These are phyloP conservation scores for Hetaerina titia DNA, from an alignment of 2,888 invertebrate genomes.

Conservation along the genomic window DNA sequence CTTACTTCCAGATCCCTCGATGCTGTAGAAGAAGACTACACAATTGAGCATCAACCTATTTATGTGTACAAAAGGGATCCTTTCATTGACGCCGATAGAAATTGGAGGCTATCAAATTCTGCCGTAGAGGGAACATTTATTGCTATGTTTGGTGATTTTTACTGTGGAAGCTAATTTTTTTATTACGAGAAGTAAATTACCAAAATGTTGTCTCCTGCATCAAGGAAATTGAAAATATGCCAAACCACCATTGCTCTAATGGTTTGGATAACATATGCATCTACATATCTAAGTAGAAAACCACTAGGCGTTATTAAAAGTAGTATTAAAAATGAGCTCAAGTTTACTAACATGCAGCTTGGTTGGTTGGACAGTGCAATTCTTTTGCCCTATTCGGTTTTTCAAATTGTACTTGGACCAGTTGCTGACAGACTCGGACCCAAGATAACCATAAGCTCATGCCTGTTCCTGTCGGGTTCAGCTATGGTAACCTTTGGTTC, in stretches of 20 bases:
- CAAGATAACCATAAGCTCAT: slow-evolving; percentile 75
- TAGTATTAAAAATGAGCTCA: slow-evolving; percentile 75
- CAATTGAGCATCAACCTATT: slow-evolving; percentile 75
- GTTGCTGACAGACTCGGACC: slow-evolving; percentile 77
- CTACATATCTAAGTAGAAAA: slow-evolving; percentile 77
- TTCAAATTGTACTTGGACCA: slow-evolving; percentile 76
- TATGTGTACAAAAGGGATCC: slow-evolving; percentile 75
- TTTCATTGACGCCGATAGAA: slow-evolving; percentile 75
- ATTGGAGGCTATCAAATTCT: slow-evolving; percentile 69
- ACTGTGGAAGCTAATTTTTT: slow-evolving; percentile 30
- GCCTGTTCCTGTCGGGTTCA: slow-evolving; percentile 75
- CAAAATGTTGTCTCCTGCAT: slow-evolving; percentile 56
- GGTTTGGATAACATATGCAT: slow-evolving; percentile 73
- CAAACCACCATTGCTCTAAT: slow-evolving; percentile 72
- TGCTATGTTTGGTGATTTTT: slow-evolving; percentile 61
- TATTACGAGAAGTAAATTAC: not conserved
- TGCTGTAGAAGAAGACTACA: slow-evolving; percentile 68
- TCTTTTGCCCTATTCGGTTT: slow-evolving; percentile 77
- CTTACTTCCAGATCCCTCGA: slow-evolving; percentile 67
- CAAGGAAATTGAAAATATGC: slow-evolving; percentile 69
- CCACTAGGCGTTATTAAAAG: slow-evolving; percentile 78
- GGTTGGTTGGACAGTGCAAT: slow-evolving; percentile 78
- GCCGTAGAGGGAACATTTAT: slow-evolving; percentile 54
- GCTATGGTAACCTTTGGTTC: slow-evolving; percentile 77
- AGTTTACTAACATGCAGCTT: slow-evolving; percentile 75